Conservation (phyloP, 2,888 invertebrate species). For the Dascillus cervinus region DNA sequence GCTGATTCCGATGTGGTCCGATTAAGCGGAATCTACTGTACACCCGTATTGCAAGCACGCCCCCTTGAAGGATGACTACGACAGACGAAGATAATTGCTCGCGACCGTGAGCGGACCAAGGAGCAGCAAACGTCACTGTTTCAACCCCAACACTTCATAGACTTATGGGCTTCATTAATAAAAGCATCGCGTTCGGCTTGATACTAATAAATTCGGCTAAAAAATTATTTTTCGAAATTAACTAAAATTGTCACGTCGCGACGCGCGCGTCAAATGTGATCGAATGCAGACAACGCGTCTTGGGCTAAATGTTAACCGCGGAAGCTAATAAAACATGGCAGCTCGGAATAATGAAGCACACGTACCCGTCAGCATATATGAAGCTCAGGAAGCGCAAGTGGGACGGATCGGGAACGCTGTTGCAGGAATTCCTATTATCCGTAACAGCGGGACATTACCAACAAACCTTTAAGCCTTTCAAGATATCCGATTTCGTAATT, state of each 20-base stretch:
- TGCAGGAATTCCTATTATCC: conserved; percentile 26
- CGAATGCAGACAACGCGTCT: too few species aligned
- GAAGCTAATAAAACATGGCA: neutral
- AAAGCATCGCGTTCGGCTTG: too few species aligned
- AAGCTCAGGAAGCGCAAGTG: conserved; percentile 14
- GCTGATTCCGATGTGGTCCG: too few species aligned
- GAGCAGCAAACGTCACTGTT: too few species aligned
- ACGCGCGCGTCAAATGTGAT: too few species aligned
- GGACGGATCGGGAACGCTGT: conserved; percentile 18
- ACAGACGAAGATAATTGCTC: conserved; percentile 36
- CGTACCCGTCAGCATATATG: conserved; percentile 4
- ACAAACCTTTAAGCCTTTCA: conserved; percentile 16
- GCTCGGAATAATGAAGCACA: conserved; percentile 8
- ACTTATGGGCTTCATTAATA: too few species aligned
- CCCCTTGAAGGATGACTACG: conserved; percentile 33
- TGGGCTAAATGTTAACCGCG: neutral
- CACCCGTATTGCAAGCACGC: conserved; percentile 32
- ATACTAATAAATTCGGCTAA: too few species aligned
- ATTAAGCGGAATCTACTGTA: too few species aligned
- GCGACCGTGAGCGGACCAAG: conserved; percentile 31
- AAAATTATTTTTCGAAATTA: too few species aligned
- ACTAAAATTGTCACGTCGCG: too few species aligned
- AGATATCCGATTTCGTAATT: too few species aligned
- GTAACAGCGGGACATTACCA: conserved; percentile 21
- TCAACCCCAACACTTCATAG: too few species aligned